Base-by-base conservation (phyloP, 2,113 vertebrate genomes). In the Cavia aperea region DNA sequence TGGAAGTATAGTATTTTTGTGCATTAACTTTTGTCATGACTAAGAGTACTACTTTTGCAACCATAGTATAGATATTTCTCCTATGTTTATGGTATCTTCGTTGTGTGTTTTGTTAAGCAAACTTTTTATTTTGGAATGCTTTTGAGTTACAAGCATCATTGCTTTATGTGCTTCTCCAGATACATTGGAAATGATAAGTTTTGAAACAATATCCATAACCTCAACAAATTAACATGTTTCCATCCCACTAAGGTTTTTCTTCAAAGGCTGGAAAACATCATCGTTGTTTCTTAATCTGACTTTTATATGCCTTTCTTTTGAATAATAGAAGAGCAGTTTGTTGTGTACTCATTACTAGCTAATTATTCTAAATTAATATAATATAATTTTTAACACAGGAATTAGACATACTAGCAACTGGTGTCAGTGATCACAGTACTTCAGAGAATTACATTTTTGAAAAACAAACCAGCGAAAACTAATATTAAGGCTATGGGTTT, bases 301-400 rank as follows among this genome's bases (percentile, higher is more conserved):
- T 77, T 82, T 79, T 72, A 83, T 79, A 79, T 63, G 5, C 11
- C 43, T 91, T 82, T 62, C 13, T 95, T 95, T 90, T n/a, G 49
- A n/a, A 23, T 63, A 81, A n/a, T 46, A 65, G 54, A 77, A 82
- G 83, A 36, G 2, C 21, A 70, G 24, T n/a, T 93, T 87, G 24
- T 36, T 91, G 14, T 78, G 93, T 92, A 26, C 23, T 43, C 2
- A 82, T 77, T 26, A 63, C 56, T 43, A 81, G 75, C 19, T 62
- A 60, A 29, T n/a, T 29, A 81, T 87, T 65, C 10, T 11, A 51
- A 85, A 72, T 72, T 70, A 60, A 51, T 24, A 51, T 29, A 77
- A 31, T 51, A 16, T 77, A 33, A 90, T 85, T 89, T 90, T 70
- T 56, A 84, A 66, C 15, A 7, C 26, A 63, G 26, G 68, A 83